A percentile compares a stretch with the other conserved stretches of the same genome.
These are phyloP conservation scores for Eucidaris tribuloides DNA, from an alignment of 35 echinoderm and acorn worm genomes.

Conservation along the genomic window DNA sequence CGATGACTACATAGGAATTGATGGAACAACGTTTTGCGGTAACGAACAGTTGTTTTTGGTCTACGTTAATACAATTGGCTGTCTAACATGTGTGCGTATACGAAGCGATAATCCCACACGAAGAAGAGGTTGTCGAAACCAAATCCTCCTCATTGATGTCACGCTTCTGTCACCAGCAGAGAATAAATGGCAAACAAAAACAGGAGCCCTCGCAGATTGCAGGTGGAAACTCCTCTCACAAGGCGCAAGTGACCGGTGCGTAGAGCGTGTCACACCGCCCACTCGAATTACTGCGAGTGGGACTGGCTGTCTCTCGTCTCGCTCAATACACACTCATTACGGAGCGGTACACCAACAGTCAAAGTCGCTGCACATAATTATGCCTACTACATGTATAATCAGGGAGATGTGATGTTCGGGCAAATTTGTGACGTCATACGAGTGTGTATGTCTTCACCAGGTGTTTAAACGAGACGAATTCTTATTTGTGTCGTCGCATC, in stretches of 20 bases:
- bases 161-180: neutral
- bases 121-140: too few species aligned
- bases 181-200: neutral
- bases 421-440: neutral
- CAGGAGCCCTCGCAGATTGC: neutral
- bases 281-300: slow-evolving; percentile 25
- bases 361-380: neutral
- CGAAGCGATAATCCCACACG: too few species aligned
- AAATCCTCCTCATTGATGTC: neutral
- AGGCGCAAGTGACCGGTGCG: neutral
- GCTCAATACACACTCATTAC: neutral
- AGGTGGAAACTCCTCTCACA: neutral
- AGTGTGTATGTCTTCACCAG: slow-evolving; percentile 32
- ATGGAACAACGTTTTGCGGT: too few species aligned
- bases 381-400: too few species aligned
- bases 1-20: too few species aligned
- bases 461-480: slow-evolving; percentile 14
- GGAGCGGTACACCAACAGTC: neutral
- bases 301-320: slow-evolving; percentile 3
- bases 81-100: too few species aligned
- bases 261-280: slow-evolving; percentile 16
- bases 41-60: too few species aligned
- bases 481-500: neutral
- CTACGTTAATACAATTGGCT: too few species aligned
- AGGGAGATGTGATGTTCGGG: too few species aligned